phyloP scores from a whole-genome alignment of 2,113 vertebrate genomes.

The Mormoops blainvillei region DNA sequence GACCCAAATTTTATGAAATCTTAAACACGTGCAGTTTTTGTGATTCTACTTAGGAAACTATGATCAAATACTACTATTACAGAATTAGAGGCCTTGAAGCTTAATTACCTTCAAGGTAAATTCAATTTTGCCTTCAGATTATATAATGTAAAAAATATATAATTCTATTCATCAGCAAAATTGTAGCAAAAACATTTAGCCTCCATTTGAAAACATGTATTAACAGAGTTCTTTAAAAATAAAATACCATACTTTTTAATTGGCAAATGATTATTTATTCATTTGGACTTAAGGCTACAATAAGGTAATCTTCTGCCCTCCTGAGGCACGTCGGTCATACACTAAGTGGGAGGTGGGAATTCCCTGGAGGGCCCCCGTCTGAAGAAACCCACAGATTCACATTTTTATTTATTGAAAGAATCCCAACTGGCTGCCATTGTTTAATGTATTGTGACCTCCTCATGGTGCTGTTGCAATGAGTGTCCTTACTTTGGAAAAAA shows the following conservation, averaged over 20 bases:
- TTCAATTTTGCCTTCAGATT: neutral
- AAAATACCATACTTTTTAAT: slow-evolving; percentile 4
- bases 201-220: neutral
- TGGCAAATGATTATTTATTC: neutral
- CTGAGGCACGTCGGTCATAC: neutral
- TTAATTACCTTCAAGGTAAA: slow-evolving; percentile 2
- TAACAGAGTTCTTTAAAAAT: neutral
- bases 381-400: neutral
- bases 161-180: neutral
- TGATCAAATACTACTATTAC: neutral
- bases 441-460: neutral
- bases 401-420: slow-evolving; percentile 8
- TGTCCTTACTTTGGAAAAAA: neutral
- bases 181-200: neutral
- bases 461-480: neutral
- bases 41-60: neutral
- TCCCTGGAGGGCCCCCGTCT: neutral
- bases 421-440: neutral
- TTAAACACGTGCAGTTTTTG: neutral
- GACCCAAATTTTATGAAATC: neutral
- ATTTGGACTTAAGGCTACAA: neutral
- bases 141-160: neutral
- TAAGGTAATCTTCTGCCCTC: neutral
- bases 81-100: neutral
- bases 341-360: neutral